These are phyloP conservation scores for Heliconius eleuchia DNA, from an alignment of 1,140 invertebrate genomes.

Conservation along the genomic window DNA sequence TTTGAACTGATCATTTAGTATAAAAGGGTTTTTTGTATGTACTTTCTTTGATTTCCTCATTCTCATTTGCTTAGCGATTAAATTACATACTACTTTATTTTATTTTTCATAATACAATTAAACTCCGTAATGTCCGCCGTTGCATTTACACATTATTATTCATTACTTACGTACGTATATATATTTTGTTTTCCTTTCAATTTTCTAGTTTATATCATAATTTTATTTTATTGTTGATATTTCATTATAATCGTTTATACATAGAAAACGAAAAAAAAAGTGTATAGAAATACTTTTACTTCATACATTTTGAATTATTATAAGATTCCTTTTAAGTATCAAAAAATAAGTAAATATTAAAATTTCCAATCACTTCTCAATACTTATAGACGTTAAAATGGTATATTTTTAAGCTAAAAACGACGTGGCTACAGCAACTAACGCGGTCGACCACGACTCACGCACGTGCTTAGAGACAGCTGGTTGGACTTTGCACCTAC, in stretches of 20 bases:
- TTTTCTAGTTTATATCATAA: neutral
- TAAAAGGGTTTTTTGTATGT: too few species aligned
- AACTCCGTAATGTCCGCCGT: neutral
- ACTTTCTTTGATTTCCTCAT: too few species aligned
- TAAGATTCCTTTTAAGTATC: neutral
- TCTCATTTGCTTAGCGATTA: too few species aligned
- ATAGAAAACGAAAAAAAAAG: neutral
- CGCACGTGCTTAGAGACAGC: slow-evolving; percentile 68
- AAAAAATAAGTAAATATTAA: neutral
- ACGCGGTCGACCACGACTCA: slow-evolving; percentile 56
- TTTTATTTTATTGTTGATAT: neutral
- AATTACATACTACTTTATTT: neutral
- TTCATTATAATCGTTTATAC: too few species aligned
- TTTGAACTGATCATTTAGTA: too few species aligned
- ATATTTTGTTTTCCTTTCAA: neutral
- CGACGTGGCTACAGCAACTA: slow-evolving; percentile 35
- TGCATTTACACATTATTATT: neutral
- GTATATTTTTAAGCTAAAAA: neutral
- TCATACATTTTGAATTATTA: neutral
- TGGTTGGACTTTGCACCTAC: slow-evolving; percentile 71
- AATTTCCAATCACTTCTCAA: too few species aligned
- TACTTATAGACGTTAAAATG: neutral
- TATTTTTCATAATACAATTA: neutral
- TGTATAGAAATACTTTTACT: neutral
- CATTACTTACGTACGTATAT: neutral